Evolutionary conservation across 2,797 vertebrate species (phyloP), one percentile per base, ranked within the genome.

Genomic region (Lophotriccus pileatus): DNA sequence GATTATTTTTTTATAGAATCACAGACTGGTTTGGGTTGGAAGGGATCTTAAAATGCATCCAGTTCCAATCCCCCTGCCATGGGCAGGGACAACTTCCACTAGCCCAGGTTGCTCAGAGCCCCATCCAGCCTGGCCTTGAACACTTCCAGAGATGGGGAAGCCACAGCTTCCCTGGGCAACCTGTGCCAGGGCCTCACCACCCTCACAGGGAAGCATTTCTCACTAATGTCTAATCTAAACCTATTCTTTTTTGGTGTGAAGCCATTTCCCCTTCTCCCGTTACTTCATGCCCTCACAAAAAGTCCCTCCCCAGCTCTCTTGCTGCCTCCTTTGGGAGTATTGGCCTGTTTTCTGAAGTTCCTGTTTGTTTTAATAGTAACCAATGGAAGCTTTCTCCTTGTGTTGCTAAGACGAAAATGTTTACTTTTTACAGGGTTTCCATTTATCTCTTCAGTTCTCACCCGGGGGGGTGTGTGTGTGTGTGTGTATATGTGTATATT

Each of bases 401-500:
- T 34, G 32, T 25, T 84, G 77, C 59, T 70, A 39, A 60, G 86
- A 93, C 44, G 64, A 58, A 66, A 55, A 78, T 84, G 52, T 92
- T 94, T 87, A 88, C 50, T 92, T 87, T 87, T 70, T 74, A 28
- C 78, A 90, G 53, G 23, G 49, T 36, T 92, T 52, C 90, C 75
- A 60, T 94, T 94, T 96, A 90, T 95, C 87, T 96, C 67, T 84
- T 77, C 59, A 90, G 83, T 80, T 91, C 80, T 90, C 43, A 90
- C 95, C 89, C 8, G 36, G 25, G 64, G 75, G 36, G 4, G 7
- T 46, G 46, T 46, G 23, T 23, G 30, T 20, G 52, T 47, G 30
- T n/a, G 30, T 6, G 14, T 66, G 70, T 79, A 55, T 80, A 59
- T 95, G 85, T 80, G 80, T 82, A 53, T 96, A 91, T 95, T 87